phyloP scores from a whole-genome alignment of 1,140 invertebrate genomes.

The Diuraphis noxia region DNA sequence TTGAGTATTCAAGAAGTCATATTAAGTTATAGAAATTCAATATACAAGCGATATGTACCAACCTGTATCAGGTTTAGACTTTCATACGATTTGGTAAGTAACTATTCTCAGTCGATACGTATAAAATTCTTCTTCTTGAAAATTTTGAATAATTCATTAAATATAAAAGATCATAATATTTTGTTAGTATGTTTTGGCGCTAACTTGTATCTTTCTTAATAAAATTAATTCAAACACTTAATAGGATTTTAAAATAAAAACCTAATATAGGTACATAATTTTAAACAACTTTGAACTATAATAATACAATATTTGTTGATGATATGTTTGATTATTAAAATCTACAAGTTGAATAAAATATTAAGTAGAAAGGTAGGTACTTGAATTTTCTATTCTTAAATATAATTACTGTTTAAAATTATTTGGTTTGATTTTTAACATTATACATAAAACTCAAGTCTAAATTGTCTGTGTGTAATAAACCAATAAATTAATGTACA shows the following conservation, averaged over 20 bases:
- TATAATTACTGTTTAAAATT: not conserved
- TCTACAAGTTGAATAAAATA: not conserved
- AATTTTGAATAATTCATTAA: no score
- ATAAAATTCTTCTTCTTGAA: no score
- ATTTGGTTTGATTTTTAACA: not conserved
- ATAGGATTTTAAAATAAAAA: not conserved
- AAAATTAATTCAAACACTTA: not conserved
- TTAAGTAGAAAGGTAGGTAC: not conserved
- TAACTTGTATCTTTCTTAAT: not conserved
- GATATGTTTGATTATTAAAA: not conserved
- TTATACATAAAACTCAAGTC: not conserved
- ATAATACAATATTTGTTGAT: not conserved
- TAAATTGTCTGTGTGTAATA: not conserved
- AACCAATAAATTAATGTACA: not conserved
- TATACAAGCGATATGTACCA: no score
- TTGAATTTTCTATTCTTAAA: not conserved
- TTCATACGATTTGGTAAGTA: no score
- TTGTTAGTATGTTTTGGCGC: not conserved
- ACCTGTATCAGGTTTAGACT: no score
- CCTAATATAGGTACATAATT: not conserved
- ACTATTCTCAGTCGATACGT: no score
- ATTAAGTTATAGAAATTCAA: no score
- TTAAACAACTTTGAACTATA: not conserved
- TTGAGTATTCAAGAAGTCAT: no score
- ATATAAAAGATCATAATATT: not conserved